A percentile compares a stretch with the other conserved stretches of the same genome.
Evolutionary conservation across 2,888 invertebrate genomes (phyloP).

Genomic region (Folsomia manolachei): DNA sequence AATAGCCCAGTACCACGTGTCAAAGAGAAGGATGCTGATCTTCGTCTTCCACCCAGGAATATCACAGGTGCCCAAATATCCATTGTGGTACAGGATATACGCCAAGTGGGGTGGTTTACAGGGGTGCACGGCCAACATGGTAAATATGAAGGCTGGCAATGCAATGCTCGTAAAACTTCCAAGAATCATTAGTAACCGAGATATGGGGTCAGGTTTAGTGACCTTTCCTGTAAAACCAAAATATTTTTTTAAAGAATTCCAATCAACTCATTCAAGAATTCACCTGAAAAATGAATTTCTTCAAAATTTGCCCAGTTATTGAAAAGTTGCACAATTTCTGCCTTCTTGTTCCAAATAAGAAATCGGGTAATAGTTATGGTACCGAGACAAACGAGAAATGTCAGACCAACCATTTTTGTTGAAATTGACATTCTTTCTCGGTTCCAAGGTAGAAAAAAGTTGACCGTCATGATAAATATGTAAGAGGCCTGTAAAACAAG

Average conservation of each 20-base stretch:
- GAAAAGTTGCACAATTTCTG: constrained; percentile 19
- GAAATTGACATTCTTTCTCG: constrained; percentile 1
- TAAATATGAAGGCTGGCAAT: constrained; percentile 24
- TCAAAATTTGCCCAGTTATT: constrained; percentile 25
- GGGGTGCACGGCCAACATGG: constrained; percentile 24
- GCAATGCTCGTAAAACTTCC: constrained; percentile 27
- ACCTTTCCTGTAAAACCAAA: too few species aligned
- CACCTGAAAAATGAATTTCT: neutral
- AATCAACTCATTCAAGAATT: neutral
- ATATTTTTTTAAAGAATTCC: too few species aligned
- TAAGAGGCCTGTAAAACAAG: constrained; percentile 17
- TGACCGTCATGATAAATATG: neutral
- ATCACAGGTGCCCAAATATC: neutral
- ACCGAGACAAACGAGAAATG: constrained; percentile 26
- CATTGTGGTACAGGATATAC: constrained; percentile 23
- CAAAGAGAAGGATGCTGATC: neutral
- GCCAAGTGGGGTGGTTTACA: constrained; percentile 36
- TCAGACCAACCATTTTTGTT: constrained; percentile 22
- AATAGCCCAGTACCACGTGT: neutral
- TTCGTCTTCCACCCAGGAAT: neutral
- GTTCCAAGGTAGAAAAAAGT: constrained; percentile 19
- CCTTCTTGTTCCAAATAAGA: constrained; percentile 17
- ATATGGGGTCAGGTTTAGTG: constrained; percentile 16
- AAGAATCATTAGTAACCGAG: constrained; percentile 11
- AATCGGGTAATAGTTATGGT: constrained; percentile 11